These are phyloP conservation scores for Eilema sororculum DNA, from an alignment of 2,888 invertebrate species.

Conservation along the genomic window DNA sequence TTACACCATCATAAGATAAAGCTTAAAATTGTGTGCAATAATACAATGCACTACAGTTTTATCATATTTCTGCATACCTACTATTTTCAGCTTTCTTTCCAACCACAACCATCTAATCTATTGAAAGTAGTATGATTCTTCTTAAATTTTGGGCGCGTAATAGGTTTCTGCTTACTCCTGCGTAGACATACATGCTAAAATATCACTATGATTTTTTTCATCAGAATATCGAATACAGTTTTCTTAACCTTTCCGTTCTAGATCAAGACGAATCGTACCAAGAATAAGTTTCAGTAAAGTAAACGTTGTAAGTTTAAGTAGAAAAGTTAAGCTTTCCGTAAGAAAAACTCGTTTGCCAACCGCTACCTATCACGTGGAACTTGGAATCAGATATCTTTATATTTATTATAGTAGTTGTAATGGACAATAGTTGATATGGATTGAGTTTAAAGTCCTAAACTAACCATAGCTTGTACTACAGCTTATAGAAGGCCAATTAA, in stretches of 20 bases:
- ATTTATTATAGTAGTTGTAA: neutral
- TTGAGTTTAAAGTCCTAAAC: too few species aligned
- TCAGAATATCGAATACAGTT: neutral
- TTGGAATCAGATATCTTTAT: neutral
- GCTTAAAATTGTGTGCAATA: too few species aligned
- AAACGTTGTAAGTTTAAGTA: conserved; percentile 17
- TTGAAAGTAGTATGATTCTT: too few species aligned
- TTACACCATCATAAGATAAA: too few species aligned
- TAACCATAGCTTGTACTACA: too few species aligned
- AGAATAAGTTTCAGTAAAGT: conserved; percentile 16
- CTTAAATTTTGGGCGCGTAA: neutral
- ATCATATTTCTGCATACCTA: too few species aligned
- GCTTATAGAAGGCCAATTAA: too few species aligned
- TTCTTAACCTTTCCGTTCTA: neutral
- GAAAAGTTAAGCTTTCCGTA: conserved; percentile 13
- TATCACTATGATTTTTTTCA: neutral
- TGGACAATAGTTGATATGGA: neutral
- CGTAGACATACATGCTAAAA: neutral
- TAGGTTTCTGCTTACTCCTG: neutral
- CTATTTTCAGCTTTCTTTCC: too few species aligned
- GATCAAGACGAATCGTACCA: neutral
- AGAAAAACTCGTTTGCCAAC: neutral
- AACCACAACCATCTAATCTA: too few species aligned
- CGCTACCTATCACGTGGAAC: neutral
- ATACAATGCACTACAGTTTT: too few species aligned